Evolutionary conservation across 2,888 invertebrate genomes (phyloP).

Genomic region (Congeria kusceri): DNA sequence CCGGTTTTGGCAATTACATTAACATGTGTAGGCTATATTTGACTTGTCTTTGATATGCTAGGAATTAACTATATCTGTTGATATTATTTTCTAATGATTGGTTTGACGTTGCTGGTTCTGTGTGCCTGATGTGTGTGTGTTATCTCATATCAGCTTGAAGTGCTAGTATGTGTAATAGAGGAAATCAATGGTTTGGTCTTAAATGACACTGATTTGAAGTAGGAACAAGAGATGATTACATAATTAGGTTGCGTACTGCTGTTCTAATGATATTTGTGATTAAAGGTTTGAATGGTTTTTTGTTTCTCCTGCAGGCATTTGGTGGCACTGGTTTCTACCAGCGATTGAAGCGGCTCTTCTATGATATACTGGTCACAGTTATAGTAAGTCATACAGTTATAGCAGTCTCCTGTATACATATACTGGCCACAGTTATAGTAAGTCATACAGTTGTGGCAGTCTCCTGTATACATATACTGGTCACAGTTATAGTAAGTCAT

Average conservation of each 20-base stretch:
- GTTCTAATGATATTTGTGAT: not conserved
- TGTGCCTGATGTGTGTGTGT: too few species aligned
- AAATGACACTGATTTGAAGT: too few species aligned
- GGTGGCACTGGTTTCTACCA: conserved; percentile 94
- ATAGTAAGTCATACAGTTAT: conserved; percentile 82
- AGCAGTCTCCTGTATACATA: conserved; percentile 87
- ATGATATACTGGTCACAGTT: conserved; percentile 92
- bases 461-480: too few species aligned
- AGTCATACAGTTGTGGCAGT: conserved; percentile 54
- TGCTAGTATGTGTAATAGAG: too few species aligned
- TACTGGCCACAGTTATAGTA: conserved; percentile 90
- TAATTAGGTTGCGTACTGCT: too few species aligned
- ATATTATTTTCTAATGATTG: too few species aligned
- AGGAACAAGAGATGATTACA: too few species aligned
- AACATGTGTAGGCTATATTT: too few species aligned
- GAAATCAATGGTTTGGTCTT: too few species aligned
- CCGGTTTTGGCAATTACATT: too few species aligned
- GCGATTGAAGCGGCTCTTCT: conserved; percentile 92
- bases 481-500: conserved; percentile 88
- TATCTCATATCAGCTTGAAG: too few species aligned
- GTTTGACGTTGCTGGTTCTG: too few species aligned
- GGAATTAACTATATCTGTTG: not conserved
- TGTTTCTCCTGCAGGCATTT: conserved; percentile 88
- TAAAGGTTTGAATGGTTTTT: not conserved
- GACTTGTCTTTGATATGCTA: not conserved